These are phyloP conservation scores for Phalera bucephala DNA, from an alignment of 2,888 invertebrate species.

Conservation along the genomic window DNA sequence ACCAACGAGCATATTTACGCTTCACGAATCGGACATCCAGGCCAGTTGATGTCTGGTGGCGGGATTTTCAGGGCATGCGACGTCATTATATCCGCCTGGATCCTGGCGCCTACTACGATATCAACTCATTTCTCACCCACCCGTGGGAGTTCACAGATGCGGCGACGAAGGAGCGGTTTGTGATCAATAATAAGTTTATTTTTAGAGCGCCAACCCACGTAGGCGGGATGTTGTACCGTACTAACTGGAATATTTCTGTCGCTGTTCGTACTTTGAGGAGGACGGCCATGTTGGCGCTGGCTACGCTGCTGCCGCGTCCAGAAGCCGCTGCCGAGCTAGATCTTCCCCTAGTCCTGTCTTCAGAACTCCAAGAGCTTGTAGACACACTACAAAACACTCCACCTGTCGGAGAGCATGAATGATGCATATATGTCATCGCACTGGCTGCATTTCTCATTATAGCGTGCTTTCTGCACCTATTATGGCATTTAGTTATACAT, in stretches of 20 bases:
- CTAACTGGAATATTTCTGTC: constrained; percentile 78
- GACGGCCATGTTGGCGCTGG: constrained; percentile 69
- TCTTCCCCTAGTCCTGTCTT: constrained; percentile 63
- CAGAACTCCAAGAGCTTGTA: constrained; percentile 53
- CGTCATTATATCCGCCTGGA: constrained; percentile 84
- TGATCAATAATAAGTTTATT: constrained; percentile 78
- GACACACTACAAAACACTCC: constrained; percentile 16
- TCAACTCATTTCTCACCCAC: constrained; percentile 91
- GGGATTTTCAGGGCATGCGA: constrained; percentile 87
- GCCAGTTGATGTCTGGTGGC: constrained; percentile 87
- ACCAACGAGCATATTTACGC: constrained; percentile 50
- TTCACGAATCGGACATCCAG: constrained; percentile 61
- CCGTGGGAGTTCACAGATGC: constrained; percentile 93
- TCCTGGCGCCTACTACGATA: constrained; percentile 81
- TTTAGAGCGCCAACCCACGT: constrained; percentile 67
- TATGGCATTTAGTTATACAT: constrained; percentile 9
- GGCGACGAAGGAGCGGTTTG: constrained; percentile 85
- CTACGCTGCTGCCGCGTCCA: constrained; percentile 49
- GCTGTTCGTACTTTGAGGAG: constrained; percentile 75
- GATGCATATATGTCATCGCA: constrained; percentile 18
- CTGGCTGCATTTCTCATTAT: constrained; percentile 9
- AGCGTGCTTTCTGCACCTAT: constrained; percentile 9
- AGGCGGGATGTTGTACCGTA: constrained; percentile 55
- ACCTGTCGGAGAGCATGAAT: constrained; percentile 3
- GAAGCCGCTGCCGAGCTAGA: constrained; percentile 55